Evolutionary conservation across 2,888 invertebrate species (phyloP).

Genomic region (Galeruca laticollis): DNA sequence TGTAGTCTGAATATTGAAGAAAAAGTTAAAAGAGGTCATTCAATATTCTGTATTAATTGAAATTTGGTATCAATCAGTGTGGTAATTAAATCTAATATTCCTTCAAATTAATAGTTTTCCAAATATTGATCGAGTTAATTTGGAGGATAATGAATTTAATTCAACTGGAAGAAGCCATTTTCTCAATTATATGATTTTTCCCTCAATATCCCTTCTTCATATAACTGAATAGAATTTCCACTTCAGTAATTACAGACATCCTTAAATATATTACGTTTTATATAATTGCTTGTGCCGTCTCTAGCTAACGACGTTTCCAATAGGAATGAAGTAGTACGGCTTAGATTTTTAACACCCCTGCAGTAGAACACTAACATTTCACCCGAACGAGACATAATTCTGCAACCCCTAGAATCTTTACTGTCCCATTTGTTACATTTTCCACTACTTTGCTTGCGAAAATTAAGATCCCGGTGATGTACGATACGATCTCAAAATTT

Average conservation of each 20-base stretch:
- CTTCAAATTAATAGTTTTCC: too few relatives aligned
- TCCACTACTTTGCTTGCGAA: constrained; percentile 40
- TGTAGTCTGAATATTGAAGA: too few relatives aligned
- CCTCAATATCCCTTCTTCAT: not conserved
- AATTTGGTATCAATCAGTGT: too few relatives aligned
- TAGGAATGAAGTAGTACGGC: not conserved
- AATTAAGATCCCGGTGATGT: constrained; percentile 32
- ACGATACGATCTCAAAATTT: constrained; percentile 30
- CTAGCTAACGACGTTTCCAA: constrained; percentile 5
- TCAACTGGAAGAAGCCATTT: too few relatives aligned
- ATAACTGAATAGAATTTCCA: not conserved
- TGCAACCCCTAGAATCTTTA: constrained; percentile 44
- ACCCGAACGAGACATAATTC: constrained; percentile 46
- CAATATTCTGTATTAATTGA: too few relatives aligned
- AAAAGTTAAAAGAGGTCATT: too few relatives aligned
- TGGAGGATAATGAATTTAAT: too few relatives aligned
- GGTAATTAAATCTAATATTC: too few relatives aligned
- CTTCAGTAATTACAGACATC: too few relatives aligned
- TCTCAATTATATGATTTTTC: too few relatives aligned
- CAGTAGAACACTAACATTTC: constrained; percentile 40
- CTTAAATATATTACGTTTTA: too few relatives aligned
- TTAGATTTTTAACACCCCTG: constrained; percentile 35
- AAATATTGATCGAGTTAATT: too few relatives aligned
- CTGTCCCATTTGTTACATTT: constrained; percentile 47
- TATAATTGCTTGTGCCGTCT: not conserved